These are phyloP conservation scores for Varanus salvator DNA, from an alignment of 2,113 vertebrate species.

Conservation along the genomic window DNA sequence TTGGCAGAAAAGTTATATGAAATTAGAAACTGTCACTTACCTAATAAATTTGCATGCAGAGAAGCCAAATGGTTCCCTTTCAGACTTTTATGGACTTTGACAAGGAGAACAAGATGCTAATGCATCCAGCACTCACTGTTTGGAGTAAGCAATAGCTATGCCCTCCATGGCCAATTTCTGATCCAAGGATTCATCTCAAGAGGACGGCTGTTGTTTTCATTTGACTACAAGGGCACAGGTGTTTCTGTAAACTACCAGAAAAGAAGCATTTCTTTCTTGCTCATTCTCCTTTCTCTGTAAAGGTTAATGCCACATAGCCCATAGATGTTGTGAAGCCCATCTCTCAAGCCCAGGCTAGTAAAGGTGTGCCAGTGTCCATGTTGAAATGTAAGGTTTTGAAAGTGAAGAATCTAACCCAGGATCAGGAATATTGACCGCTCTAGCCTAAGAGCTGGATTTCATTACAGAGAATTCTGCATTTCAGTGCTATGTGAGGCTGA, in stretches of 20 bases:
- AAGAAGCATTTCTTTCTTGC: neutral
- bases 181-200: neutral
- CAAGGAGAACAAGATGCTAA: conserved; percentile 58
- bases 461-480: too few species aligned
- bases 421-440: too few species aligned
- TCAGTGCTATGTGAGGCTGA: too few species aligned
- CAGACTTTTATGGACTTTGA: conserved; percentile 52
- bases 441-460: too few species aligned
- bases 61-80: conserved; percentile 53
- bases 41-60: conserved; percentile 49
- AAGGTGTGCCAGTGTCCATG: neutral
- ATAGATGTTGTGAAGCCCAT: neutral
- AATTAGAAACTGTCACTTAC: conserved; percentile 59
- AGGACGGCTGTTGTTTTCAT: neutral
- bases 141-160: conserved; percentile 30
- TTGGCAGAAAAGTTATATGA: conserved; percentile 50
- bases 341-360: neutral
- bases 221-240: neutral
- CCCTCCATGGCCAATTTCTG: conserved; percentile 25
- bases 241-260: neutral
- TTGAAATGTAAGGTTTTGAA: neutral
- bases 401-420: neutral
- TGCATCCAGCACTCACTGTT: conserved; percentile 30
- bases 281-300: neutral
- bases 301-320: neutral